A percentile compares a stretch with the other conserved stretches of the same genome.
Conservation (phyloP, 2,888 invertebrate genomes). For the Gymnoscelis rufifasciata region DNA sequence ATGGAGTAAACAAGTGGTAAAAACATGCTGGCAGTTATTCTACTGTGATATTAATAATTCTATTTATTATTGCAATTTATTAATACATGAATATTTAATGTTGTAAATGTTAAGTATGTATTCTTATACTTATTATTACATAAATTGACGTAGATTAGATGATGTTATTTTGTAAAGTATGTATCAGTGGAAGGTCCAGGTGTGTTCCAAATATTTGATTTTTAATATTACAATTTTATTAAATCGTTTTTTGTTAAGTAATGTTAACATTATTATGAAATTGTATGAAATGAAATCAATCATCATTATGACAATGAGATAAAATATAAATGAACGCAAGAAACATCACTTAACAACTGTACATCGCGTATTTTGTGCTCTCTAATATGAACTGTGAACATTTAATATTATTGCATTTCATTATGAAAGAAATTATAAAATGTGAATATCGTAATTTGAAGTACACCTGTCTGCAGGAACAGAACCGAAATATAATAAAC, state of each 20-base stretch:
- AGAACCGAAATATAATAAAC: constrained; percentile 38
- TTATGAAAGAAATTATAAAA: constrained; percentile 43
- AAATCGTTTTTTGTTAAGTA: constrained; percentile 53
- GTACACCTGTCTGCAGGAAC: constrained; percentile 38
- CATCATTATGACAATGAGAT: constrained; percentile 22
- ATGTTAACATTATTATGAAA: constrained; percentile 34
- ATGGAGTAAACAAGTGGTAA: constrained; percentile 18
- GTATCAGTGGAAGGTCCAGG: constrained; percentile 56
- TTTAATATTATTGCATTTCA: constrained; percentile 51
- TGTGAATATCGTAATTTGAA: constrained; percentile 36
- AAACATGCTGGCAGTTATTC: constrained; percentile 68
- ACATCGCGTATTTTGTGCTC: constrained; percentile 46
- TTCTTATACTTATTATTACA: constrained; percentile 8
- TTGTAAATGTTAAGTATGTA: constrained; percentile 18
- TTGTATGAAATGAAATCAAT: constrained; percentile 32
- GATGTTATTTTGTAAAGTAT: constrained; percentile 61
- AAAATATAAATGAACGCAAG: constrained; percentile 35
- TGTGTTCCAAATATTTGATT: constrained; percentile 72
- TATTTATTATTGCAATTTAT: constrained; percentile 74
- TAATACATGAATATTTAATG: constrained; percentile 44
- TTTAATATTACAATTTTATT: constrained; percentile 56
- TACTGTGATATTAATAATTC: constrained; percentile 77
- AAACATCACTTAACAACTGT: constrained; percentile 48
- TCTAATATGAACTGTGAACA: constrained; percentile 43
- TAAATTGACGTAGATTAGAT: constrained; percentile 54